phyloP scores from a whole-genome alignment of 2,888 invertebrate genomes.

The Pristionchus maxplancki region DNA sequence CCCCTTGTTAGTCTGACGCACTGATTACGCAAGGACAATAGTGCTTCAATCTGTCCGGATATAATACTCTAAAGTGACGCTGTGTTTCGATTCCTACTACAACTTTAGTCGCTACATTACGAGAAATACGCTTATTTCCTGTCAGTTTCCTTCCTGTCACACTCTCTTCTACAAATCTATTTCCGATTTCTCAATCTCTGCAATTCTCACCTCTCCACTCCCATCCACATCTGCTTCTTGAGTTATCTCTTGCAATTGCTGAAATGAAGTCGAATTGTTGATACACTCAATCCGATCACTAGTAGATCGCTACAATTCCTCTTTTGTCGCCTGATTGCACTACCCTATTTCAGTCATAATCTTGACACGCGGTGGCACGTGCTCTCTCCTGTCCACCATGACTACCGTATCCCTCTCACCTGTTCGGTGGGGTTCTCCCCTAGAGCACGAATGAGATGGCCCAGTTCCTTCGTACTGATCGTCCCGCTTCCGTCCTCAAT shows the following conservation, averaged over 20 bases:
- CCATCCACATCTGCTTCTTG: slow-evolving; percentile 47
- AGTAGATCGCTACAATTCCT: not conserved
- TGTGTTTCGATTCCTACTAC: not conserved
- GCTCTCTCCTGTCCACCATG: not conserved
- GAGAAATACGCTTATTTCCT: not conserved
- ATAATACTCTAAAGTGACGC: not conserved
- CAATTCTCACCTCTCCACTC: slow-evolving; percentile 43
- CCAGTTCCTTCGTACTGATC: slow-evolving; percentile 37
- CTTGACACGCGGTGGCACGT: not conserved
- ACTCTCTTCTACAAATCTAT: not conserved
- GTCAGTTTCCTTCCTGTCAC: not conserved
- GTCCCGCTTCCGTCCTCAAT: slow-evolving; percentile 39
- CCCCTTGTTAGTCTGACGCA: not conserved
- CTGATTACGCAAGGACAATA: not conserved
- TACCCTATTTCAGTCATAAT: not conserved
- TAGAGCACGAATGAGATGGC: slow-evolving; percentile 23
- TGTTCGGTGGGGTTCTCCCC: slow-evolving; percentile 48
- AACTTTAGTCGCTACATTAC: not conserved
- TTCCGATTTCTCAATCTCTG: not conserved
- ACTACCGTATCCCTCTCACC: not conserved
- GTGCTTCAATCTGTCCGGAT: not conserved
- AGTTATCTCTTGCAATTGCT: slow-evolving; percentile 48
- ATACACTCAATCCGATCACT: not conserved
- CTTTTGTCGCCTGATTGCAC: not conserved
- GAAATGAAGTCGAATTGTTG: not conserved